phyloP scores from a whole-genome alignment of 2,113 vertebrate genomes.

The Mus pahari region DNA sequence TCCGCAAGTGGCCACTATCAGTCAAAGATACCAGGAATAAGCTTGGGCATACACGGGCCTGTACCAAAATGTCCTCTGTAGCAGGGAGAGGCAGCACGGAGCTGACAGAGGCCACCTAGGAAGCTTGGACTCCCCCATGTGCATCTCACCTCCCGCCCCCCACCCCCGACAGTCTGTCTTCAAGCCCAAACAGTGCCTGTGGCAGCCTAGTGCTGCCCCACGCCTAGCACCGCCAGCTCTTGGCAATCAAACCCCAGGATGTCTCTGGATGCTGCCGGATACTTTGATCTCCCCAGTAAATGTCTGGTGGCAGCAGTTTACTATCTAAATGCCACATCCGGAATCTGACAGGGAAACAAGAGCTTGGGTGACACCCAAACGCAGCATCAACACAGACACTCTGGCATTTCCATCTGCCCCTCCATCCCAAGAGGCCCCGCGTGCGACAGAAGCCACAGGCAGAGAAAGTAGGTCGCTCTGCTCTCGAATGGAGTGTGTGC shows the following conservation, averaged over 20 bases:
- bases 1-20: too few relatives aligned
- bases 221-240: constrained; percentile 37
- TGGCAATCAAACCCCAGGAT: constrained; percentile 59
- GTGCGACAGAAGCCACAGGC: constrained; percentile 33
- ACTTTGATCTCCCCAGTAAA: constrained; percentile 68
- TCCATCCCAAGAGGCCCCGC: constrained; percentile 16
- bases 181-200: rapidly evolving
- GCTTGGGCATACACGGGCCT: rapidly evolving
- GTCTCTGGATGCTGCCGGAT: constrained; percentile 30
- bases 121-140: rapidly evolving
- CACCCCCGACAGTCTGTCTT: not conserved
- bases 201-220: not conserved
- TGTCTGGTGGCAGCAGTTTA: constrained; percentile 36
- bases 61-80: not conserved
- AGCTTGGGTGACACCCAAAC: constrained; percentile 69
- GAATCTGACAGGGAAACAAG: constrained; percentile 73
- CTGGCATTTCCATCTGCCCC: constrained; percentile 79
- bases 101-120: rapidly evolving
- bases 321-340: constrained; percentile 68
- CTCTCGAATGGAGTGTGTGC: not conserved
- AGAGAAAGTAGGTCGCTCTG: constrained; percentile 24
- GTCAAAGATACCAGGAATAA: rapidly evolving
- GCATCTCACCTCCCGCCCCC: rapidly evolving
- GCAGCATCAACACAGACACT: constrained; percentile 39
- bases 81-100: rapidly evolving